phyloP scores from a whole-genome alignment of 92 coral and sea anemone genomes.

The Blastomussa wellsi region DNA sequence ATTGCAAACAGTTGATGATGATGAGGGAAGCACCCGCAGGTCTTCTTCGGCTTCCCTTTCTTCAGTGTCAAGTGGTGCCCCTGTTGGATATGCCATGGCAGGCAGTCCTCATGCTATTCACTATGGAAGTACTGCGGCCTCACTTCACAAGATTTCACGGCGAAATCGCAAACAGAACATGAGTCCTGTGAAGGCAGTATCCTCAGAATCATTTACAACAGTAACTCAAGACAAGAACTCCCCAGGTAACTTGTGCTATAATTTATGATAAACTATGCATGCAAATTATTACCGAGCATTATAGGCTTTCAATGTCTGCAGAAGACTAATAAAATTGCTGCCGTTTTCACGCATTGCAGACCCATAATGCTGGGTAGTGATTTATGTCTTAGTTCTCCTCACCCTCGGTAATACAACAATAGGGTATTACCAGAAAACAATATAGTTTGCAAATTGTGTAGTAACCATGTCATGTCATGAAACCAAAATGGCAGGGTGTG shows the following conservation, averaged over 20 bases:
- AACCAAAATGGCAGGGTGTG: background rate
- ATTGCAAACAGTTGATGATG: conserved; percentile 80
- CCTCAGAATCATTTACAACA: conserved; percentile 13
- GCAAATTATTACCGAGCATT: background rate
- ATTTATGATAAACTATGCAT: background rate
- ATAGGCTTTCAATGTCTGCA: background rate
- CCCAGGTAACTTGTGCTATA: conserved; percentile 19
- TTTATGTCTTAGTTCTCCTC: background rate
- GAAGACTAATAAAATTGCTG: background rate
- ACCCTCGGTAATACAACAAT: no score
- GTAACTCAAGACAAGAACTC: conserved; percentile 14
- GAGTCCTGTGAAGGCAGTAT: conserved; percentile 56
- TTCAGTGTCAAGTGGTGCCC: conserved; percentile 26
- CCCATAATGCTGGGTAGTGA: background rate
- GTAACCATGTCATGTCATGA: background rate
- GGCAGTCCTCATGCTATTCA: background rate
- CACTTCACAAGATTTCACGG: conserved; percentile 36
- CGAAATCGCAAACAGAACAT: conserved; percentile 66
- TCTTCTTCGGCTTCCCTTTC: conserved; percentile 21
- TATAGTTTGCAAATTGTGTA: background rate
- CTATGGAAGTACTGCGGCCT: conserved; percentile 21
- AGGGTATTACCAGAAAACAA: no score
- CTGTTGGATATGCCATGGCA: background rate
- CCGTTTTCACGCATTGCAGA: background rate
- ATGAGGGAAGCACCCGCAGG: conserved; percentile 40